These are phyloP conservation scores for Archaeoteleia sp. DNA, from an alignment of 2,888 invertebrate species.

Conservation along the genomic window DNA sequence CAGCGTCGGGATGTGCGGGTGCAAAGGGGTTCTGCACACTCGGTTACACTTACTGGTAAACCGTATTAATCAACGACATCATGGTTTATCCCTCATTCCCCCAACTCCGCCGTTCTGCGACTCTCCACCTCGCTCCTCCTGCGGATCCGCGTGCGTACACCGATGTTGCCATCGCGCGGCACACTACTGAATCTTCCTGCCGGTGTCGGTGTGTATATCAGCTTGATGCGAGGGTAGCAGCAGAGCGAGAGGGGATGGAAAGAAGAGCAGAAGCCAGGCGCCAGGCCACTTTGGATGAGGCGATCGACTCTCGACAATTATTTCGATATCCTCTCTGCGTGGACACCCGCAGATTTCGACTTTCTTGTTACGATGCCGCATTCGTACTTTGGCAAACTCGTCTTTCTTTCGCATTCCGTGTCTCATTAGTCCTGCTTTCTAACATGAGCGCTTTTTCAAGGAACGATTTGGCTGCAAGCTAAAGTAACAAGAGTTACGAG, in stretches of 20 bases:
- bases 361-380: conserved; percentile 8
- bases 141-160: conserved; percentile 34
- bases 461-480: neutral
- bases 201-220: conserved; percentile 6
- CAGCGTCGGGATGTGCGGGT: conserved; percentile 49
- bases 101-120: conserved; percentile 40
- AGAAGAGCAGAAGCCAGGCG: conserved; percentile 63
- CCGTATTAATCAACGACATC: conserved; percentile 76
- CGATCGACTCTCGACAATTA: conserved; percentile 69
- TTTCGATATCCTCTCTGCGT: conserved; percentile 57
- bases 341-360: conserved; percentile 25
- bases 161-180: conserved; percentile 53
- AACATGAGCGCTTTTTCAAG: neutral
- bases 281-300: conserved; percentile 68
- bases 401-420: neutral
- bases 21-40: conserved; percentile 69
- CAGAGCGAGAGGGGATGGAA: conserved; percentile 30
- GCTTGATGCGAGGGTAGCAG: conserved; percentile 21
- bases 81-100: conserved; percentile 71
- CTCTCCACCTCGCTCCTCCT: conserved; percentile 19
- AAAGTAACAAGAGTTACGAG: neutral
- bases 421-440: neutral
- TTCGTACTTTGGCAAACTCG: neutral
- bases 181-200: conserved; percentile 20
- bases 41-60: conserved; percentile 76